Percentiles rank a stretch among this genome's conserved stretches.
phyloP scores from a whole-genome alignment of 23 tunicate genomes.

The Corella eumyota region DNA sequence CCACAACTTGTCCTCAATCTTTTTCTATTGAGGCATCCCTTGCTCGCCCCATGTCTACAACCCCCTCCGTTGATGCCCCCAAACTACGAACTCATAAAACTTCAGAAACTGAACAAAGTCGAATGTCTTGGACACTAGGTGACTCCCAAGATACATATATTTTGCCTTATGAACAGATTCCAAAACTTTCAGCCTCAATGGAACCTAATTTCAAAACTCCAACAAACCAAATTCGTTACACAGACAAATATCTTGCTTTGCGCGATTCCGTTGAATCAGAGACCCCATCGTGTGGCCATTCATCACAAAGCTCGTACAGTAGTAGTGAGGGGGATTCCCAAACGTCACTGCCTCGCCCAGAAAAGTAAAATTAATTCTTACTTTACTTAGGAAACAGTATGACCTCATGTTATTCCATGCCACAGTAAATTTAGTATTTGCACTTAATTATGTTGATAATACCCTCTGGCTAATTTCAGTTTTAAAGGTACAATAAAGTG shows the following conservation, averaged over 20 bases:
- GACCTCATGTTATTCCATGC: too few relatives aligned
- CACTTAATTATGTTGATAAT: too few relatives aligned
- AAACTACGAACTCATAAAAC: not conserved
- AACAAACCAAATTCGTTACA: not conserved
- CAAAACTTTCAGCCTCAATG: too few relatives aligned
- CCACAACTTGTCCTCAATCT: not conserved
- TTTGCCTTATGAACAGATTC: too few relatives aligned
- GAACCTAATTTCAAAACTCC: not conserved
- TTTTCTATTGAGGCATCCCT: slow-evolving; percentile 9
- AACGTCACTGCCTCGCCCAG: slow-evolving; percentile 1
- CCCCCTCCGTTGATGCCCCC: not conserved
- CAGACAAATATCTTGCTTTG: slow-evolving; percentile 1
- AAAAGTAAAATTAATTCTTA: not conserved
- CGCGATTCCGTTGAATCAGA: slow-evolving; percentile 1
- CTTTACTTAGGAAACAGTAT: too few relatives aligned
- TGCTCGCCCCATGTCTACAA: slow-evolving; percentile 3
- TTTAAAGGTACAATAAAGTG: too few relatives aligned
- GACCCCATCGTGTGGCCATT: slow-evolving; percentile 7
- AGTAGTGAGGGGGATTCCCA: slow-evolving; percentile 17
- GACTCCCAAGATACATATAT: not conserved
- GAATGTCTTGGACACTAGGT: slow-evolving; percentile 60
- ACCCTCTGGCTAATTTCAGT: too few relatives aligned
- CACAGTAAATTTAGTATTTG: too few relatives aligned
- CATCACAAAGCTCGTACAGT: slow-evolving; percentile 21
- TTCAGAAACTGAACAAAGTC: slow-evolving; percentile 10